Evolutionary conservation across 2,888 invertebrate species (phyloP).

Genomic region (Plemyria rubiginata): DNA sequence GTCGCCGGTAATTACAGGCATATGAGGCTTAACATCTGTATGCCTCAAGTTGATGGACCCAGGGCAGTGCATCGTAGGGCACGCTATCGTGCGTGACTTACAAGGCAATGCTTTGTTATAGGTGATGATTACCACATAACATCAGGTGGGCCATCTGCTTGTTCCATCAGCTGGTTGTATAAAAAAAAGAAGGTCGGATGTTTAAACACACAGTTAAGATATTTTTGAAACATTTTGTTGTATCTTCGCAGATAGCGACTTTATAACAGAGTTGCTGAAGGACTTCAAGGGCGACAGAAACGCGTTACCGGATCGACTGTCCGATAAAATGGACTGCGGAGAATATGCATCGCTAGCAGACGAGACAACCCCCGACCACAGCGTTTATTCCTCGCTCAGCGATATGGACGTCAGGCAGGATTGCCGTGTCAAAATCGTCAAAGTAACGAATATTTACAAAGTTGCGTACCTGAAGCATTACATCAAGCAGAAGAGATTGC

Average conservation of each 20-base stretch:
- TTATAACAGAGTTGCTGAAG: slow-evolving; percentile 63
- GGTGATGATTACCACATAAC: too few relatives aligned
- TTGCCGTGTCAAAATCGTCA: slow-evolving; percentile 71
- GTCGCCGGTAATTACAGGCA: too few relatives aligned
- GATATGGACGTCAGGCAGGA: slow-evolving; percentile 61
- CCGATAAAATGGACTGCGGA: slow-evolving; percentile 52
- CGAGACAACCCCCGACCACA: slow-evolving; percentile 46
- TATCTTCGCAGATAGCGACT: slow-evolving; percentile 58
- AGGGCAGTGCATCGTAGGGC: too few relatives aligned
- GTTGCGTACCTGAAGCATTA: slow-evolving; percentile 73
- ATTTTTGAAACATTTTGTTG: not conserved
- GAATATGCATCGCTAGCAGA: slow-evolving; percentile 43
- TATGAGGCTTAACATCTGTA: too few relatives aligned
- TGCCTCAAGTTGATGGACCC: too few relatives aligned
- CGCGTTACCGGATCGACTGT: slow-evolving; percentile 45
- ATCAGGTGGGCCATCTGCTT: too few relatives aligned
- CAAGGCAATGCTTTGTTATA: too few relatives aligned
- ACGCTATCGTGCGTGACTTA: too few relatives aligned
- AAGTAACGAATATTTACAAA: slow-evolving; percentile 77
- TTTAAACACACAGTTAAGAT: too few relatives aligned
- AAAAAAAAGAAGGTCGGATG: slow-evolving; percentile 55
- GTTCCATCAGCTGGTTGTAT: too few relatives aligned
- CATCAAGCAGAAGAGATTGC: slow-evolving; percentile 71
- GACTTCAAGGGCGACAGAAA: slow-evolving; percentile 59
- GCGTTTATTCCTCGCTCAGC: slow-evolving; percentile 62